Conservation (phyloP, 2,113 vertebrate species). For the Sinocyclocheilus maitianheensis region DNA sequence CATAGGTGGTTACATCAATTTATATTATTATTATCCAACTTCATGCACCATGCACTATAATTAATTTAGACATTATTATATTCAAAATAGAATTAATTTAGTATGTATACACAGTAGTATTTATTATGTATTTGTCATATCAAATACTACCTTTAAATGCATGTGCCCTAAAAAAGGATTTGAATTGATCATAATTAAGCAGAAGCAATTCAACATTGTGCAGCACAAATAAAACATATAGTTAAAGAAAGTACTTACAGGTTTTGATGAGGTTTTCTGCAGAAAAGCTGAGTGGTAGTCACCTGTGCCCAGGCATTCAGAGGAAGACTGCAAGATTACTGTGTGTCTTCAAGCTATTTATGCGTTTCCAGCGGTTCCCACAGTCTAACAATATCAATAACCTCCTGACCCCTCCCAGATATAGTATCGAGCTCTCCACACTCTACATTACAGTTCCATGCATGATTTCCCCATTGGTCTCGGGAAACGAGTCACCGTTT, state of each 20-base stretch:
- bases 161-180: background rate
- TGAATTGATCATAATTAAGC: background rate
- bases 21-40: background rate
- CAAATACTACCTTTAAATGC: background rate
- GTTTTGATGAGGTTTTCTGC: slow-evolving; percentile 54
- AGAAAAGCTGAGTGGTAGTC: slow-evolving; percentile 66
- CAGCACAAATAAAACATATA: slow-evolving; percentile 21
- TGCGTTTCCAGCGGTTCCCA: slow-evolving; percentile 75
- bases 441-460: slow-evolving; percentile 54
- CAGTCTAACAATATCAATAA: slow-evolving; percentile 70
- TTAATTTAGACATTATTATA: background rate
- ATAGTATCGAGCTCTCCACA: slow-evolving; percentile 59
- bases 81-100: background rate
- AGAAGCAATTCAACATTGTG: background rate
- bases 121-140: background rate
- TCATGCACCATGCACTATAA: background rate
- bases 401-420: slow-evolving; percentile 73
- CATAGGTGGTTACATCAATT: background rate
- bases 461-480: slow-evolving; percentile 37
- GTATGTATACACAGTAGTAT: background rate
- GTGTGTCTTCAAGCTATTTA: slow-evolving; percentile 80
- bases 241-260: slow-evolving; percentile 68
- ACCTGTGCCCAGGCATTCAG: slow-evolving; percentile 79
- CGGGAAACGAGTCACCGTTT: slow-evolving; percentile 41
- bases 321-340: slow-evolving; percentile 80